phyloP scores from a whole-genome alignment of 2,888 invertebrate species.

The Leistus spinibarbis region DNA sequence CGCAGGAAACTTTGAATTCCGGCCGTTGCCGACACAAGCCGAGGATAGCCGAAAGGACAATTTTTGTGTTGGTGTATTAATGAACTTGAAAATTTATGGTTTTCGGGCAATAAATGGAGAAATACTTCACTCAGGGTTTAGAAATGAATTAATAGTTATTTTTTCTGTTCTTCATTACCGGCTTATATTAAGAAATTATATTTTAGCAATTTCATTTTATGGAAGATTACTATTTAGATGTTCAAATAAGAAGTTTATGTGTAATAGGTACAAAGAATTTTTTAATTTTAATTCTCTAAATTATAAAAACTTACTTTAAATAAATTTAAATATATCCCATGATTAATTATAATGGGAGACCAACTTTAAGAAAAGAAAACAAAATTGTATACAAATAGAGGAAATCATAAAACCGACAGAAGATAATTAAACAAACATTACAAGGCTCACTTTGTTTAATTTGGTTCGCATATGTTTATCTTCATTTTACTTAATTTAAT shows the following conservation, averaged over 20 bases:
- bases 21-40: slow-evolving; percentile 4
- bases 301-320: no score
- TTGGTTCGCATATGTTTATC: background rate
- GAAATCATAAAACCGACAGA: background rate
- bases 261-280: no score
- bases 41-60: slow-evolving; percentile 11
- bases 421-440: background rate
- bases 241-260: no score
- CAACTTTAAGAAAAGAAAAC: background rate
- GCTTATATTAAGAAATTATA: no score
- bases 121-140: background rate
- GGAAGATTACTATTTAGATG: no score
- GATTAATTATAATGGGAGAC: background rate
- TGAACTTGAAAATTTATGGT: slow-evolving; percentile 32
- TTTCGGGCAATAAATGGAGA: background rate
- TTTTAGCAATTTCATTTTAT: no score
- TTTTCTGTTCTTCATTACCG: no score
- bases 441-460: background rate
- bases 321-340: background rate
- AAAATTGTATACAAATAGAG: no score
- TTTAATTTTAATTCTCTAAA: no score
- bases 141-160: background rate
- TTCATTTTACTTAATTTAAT: background rate
- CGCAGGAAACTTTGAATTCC: slow-evolving; percentile 33
- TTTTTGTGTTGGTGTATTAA: slow-evolving; percentile 2